Conservation (phyloP, 2,113 vertebrate species). For the Macquaria ambigua region DNA sequence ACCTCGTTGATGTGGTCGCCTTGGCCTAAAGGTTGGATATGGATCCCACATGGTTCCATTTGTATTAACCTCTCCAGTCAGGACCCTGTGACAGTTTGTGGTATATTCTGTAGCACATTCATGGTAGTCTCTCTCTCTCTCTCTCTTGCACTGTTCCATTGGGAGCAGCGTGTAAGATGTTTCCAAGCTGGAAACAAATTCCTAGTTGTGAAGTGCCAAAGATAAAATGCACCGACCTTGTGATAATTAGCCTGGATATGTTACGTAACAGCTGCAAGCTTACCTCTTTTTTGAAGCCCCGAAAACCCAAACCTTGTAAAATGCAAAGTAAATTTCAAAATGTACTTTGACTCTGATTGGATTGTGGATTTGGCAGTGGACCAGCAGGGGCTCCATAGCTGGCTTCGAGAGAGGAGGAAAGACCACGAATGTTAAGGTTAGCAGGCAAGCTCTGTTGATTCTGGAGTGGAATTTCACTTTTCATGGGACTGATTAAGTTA, state of each 20-base stretch:
- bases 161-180: conserved; percentile 55
- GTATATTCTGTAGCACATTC: conserved; percentile 36
- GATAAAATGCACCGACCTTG: conserved; percentile 62
- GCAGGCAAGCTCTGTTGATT: conserved; percentile 63
- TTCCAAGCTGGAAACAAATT: conserved; percentile 71
- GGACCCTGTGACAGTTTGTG: conserved; percentile 42
- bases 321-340: conserved; percentile 47
- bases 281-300: neutral
- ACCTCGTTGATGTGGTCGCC: conserved; percentile 36
- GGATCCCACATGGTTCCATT: conserved; percentile 58
- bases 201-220: conserved; percentile 54
- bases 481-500: conserved; percentile 72
- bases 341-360: conserved; percentile 38
- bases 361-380: conserved; percentile 45
- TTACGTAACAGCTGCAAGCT: conserved; percentile 45
- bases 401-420: conserved; percentile 13
- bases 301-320: conserved; percentile 44
- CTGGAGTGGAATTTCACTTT: conserved; percentile 75
- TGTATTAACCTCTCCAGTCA: conserved; percentile 21
- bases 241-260: conserved; percentile 52
- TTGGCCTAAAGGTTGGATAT: conserved; percentile 28
- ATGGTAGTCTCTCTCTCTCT: conserved; percentile 4
- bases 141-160: conserved; percentile 42
- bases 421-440: conserved; percentile 56
- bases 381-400: conserved; percentile 40